These are phyloP conservation scores for Bombyx mandarina DNA, from an alignment of 1,140 invertebrate species.

Conservation along the genomic window DNA sequence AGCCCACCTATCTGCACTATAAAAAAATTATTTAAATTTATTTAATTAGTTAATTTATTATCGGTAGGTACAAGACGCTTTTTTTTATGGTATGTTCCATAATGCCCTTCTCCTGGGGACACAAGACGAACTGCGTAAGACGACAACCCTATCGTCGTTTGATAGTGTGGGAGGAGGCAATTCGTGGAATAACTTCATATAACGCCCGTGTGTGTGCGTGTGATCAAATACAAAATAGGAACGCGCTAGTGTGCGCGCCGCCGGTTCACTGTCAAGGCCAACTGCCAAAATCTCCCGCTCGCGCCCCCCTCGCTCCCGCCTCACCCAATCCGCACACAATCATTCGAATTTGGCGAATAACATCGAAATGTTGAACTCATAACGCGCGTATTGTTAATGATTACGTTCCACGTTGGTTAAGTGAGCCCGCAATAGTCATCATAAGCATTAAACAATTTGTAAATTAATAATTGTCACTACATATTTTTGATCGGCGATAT, in stretches of 20 bases:
- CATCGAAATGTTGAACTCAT: conserved; percentile 25
- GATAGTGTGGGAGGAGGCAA: conserved; percentile 58
- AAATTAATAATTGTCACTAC: too few relatives aligned
- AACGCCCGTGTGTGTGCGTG: conserved; percentile 28
- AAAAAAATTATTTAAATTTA: neutral
- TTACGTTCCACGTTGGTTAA: conserved; percentile 11
- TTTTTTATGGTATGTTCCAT: too few relatives aligned
- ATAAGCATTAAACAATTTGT: too few relatives aligned
- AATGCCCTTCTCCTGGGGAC: too few relatives aligned
- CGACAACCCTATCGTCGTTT: conserved; percentile 40
- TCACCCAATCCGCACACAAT: conserved; percentile 36
- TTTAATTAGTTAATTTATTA: neutral
- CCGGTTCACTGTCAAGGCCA: conserved; percentile 70
- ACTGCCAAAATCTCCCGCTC: conserved; percentile 63
- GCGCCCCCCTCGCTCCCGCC: conserved; percentile 40
- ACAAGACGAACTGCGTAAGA: conserved; percentile 18
- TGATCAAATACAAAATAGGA: conserved; percentile 26
- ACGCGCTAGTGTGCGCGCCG: conserved; percentile 43
- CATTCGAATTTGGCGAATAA: conserved; percentile 47
- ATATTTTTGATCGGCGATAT: too few relatives aligned
- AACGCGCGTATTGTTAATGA: conserved; percentile 26
- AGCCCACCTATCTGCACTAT: neutral
- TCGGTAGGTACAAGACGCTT: too few relatives aligned
- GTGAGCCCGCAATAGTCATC: conserved; percentile 29
- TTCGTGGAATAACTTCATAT: conserved; percentile 48